Percentiles rank a stretch among this genome's conserved stretches.
Conservation (phyloP, 2,888 invertebrate genomes). For the Rhorus exstirpatorius region DNA sequence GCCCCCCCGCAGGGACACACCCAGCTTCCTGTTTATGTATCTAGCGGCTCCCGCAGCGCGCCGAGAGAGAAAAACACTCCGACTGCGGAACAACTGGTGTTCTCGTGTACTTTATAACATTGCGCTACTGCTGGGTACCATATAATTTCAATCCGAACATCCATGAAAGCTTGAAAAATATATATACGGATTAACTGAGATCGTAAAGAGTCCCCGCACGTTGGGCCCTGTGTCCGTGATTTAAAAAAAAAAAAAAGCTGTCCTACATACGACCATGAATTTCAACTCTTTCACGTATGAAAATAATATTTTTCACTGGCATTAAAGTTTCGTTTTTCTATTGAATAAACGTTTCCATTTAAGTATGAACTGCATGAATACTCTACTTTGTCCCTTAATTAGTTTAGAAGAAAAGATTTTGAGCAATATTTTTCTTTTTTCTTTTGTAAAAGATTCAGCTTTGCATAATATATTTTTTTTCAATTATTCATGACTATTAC, state of each 20-base stretch:
- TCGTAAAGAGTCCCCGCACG: constrained; percentile 12
- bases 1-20: constrained; percentile 52
- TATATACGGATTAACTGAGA: neutral
- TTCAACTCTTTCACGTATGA: neutral
- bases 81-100: constrained; percentile 27
- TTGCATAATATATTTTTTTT: neutral
- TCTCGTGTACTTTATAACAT: constrained; percentile 35
- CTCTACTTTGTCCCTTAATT: neutral
- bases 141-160: constrained; percentile 42
- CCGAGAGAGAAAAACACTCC: constrained; percentile 12
- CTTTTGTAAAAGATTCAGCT: no score
- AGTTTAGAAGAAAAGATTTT: neutral
- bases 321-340: neutral
- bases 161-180: constrained; percentile 2
- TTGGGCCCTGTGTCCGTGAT: constrained; percentile 25
- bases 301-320: neutral
- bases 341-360: neutral
- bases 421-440: no score
- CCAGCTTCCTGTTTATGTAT: constrained; percentile 67
- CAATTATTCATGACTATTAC: neutral
- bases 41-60: constrained; percentile 51
- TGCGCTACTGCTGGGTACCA: constrained; percentile 2
- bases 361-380: neutral
- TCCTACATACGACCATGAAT: neutral
- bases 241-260: constrained; percentile 32